phyloP scores from a whole-genome alignment of 2,888 invertebrate species.

The Cybosia mesomella region DNA sequence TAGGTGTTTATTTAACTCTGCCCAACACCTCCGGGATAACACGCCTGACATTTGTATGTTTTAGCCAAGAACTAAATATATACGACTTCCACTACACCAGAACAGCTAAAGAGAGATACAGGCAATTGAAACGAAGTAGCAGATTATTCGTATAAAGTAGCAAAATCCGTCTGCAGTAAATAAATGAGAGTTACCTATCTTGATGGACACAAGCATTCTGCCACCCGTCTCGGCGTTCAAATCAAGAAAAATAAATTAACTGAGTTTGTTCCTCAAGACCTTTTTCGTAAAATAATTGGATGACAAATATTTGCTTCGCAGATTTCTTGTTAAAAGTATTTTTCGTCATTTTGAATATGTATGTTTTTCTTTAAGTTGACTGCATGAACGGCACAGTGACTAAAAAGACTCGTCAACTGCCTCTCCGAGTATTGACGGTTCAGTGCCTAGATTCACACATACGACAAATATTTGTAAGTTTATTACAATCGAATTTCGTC shows the following conservation, averaged over 20 bases:
- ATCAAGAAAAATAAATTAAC: conserved; percentile 25
- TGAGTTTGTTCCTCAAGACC: conserved; percentile 15
- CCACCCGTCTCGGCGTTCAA: conserved; percentile 14
- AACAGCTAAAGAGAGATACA: background rate
- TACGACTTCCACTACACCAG: background rate
- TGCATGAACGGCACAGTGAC: too few relatives aligned
- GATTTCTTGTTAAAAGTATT: conserved; percentile 3
- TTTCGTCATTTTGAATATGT: background rate
- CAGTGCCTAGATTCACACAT: too few relatives aligned
- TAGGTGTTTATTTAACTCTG: too few relatives aligned
- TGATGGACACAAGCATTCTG: conserved; percentile 20
- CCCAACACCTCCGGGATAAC: too few relatives aligned
- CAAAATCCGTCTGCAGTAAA: conserved; percentile 17
- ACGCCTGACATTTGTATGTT: too few relatives aligned
- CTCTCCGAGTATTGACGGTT: too few relatives aligned
- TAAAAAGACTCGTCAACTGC: too few relatives aligned
- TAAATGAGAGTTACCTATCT: conserved; percentile 28
- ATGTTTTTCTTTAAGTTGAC: background rate
- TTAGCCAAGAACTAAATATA: background rate
- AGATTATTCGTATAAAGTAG: background rate
- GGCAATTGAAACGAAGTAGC: conserved; percentile 3
- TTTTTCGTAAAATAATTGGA: conserved; percentile 24
- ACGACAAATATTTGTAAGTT: too few relatives aligned
- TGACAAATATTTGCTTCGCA: conserved; percentile 19
- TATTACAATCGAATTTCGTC: too few relatives aligned